phyloP scores from a whole-genome alignment of 2,888 invertebrate genomes.

The Mechanitis messenoides region DNA sequence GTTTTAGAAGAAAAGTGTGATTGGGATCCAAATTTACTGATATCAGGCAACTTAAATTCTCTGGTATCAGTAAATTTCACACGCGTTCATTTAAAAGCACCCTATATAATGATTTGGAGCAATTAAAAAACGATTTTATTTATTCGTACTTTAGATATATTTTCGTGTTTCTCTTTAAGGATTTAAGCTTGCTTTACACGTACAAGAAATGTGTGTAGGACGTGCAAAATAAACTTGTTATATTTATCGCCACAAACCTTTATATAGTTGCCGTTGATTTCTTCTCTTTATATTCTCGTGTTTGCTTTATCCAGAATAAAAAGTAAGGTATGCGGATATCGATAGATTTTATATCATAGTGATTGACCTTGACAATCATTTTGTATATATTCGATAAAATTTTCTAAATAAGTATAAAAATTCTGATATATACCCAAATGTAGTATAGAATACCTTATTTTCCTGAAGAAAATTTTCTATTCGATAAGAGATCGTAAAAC shows the following conservation, averaged over 20 bases:
- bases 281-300: constrained; percentile 72
- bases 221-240: constrained; percentile 75
- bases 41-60: constrained; percentile 65
- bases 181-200: constrained; percentile 52
- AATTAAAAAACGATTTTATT: constrained; percentile 51
- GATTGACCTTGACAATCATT: too few relatives aligned
- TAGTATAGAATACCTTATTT: constrained; percentile 46
- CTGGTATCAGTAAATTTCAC: constrained; percentile 5
- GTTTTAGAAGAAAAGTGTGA: constrained; percentile 59
- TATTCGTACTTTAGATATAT: constrained; percentile 40
- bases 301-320: constrained; percentile 74
- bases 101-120: constrained; percentile 32
- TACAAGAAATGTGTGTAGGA: constrained; percentile 66
- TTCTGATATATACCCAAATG: constrained; percentile 10
- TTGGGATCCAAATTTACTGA: constrained; percentile 71
- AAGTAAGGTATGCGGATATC: constrained; percentile 58
- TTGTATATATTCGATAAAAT: too few relatives aligned
- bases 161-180: constrained; percentile 41
- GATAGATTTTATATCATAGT: constrained; percentile 37
- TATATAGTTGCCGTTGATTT: constrained; percentile 76
- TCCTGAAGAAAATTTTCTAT: constrained; percentile 59
- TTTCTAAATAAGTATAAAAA: too few relatives aligned
- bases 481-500: constrained; percentile 70
- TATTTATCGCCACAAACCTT: constrained; percentile 75
- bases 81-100: constrained; percentile 39